Percentiles rank a stretch among this genome's conserved stretches.
Conservation (phyloP, 2,888 invertebrate species). For the Drosophila leonis region DNA sequence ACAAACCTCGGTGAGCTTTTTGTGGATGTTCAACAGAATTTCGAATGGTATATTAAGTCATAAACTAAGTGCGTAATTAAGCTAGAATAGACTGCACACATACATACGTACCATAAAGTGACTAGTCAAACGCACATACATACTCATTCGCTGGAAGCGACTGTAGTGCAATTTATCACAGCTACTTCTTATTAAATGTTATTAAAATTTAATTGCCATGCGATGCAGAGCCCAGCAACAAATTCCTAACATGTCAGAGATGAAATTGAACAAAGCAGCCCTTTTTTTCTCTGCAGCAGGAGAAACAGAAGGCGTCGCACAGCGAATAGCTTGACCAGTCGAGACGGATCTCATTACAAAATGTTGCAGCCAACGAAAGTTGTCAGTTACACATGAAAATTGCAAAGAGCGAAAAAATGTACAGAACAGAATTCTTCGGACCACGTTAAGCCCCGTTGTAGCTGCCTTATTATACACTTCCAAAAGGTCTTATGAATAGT, state of each 20-base stretch:
- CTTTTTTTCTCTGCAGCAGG: conserved; percentile 1
- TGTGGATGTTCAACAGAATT: conserved; percentile 28
- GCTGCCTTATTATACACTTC: conserved; percentile 21
- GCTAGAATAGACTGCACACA: conserved; percentile 35
- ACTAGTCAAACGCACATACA: conserved; percentile 1
- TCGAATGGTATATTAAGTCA: conserved; percentile 73
- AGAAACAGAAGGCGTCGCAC: not conserved
- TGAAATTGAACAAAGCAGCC: conserved; percentile 53
- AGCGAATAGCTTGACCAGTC: conserved; percentile 33
- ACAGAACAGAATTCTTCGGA: conserved; percentile 51
- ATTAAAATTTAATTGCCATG: conserved; percentile 67
- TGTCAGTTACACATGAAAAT: conserved; percentile 83
- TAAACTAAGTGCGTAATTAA: conserved; percentile 82
- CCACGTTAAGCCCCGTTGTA: conserved; percentile 39
- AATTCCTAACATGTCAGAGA: conserved; percentile 46
- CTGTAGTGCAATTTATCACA: conserved; percentile 52
- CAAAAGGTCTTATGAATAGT: not conserved
- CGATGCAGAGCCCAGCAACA: conserved; percentile 12
- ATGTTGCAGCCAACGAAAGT: conserved; percentile 52
- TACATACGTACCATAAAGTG: not conserved
- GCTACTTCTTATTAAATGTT: conserved; percentile 40
- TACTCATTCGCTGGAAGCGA: conserved; percentile 5
- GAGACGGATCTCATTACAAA: conserved; percentile 67
- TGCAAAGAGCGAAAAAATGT: conserved; percentile 64
- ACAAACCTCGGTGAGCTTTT: conserved; percentile 27